These are phyloP conservation scores for Chloebia gouldiae DNA, from an alignment of 2,113 vertebrate genomes.

Conservation along the genomic window DNA sequence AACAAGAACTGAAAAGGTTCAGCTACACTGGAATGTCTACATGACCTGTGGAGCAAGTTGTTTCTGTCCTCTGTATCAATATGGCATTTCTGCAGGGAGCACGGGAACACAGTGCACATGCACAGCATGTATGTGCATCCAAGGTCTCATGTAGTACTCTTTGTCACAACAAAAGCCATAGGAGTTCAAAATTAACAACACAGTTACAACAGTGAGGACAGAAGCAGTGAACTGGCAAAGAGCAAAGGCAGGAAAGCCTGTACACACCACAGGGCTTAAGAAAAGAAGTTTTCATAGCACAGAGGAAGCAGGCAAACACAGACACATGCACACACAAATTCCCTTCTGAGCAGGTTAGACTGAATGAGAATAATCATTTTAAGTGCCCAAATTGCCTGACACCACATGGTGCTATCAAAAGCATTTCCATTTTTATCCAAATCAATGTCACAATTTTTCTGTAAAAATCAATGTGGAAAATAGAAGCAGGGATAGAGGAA, in stretches of 20 bases:
- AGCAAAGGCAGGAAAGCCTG: background rate
- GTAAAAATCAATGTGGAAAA: slow-evolving; percentile 6
- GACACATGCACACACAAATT: background rate
- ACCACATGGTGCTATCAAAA: slow-evolving; percentile 42
- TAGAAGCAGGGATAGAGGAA: background rate
- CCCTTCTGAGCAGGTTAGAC: background rate
- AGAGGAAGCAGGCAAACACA: background rate
- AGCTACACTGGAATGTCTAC: background rate
- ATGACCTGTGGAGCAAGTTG: background rate
- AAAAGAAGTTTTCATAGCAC: background rate
- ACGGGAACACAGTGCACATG: background rate
- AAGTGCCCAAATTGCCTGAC: slow-evolving; percentile 25
- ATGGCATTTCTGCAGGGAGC: background rate
- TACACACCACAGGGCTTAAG: background rate
- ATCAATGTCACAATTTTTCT: slow-evolving; percentile 37
- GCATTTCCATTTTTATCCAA: slow-evolving; percentile 50
- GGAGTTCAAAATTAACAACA: background rate
- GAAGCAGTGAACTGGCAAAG: background rate
- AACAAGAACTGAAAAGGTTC: background rate
- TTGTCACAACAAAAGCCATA: background rate
- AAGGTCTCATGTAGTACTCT: background rate
- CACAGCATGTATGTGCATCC: background rate
- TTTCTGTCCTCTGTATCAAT: background rate
- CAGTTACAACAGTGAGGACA: background rate
- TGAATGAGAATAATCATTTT: slow-evolving; percentile 13